phyloP scores from a whole-genome alignment of 2,888 invertebrate species.

The Hirtodrosophila confusa region DNA sequence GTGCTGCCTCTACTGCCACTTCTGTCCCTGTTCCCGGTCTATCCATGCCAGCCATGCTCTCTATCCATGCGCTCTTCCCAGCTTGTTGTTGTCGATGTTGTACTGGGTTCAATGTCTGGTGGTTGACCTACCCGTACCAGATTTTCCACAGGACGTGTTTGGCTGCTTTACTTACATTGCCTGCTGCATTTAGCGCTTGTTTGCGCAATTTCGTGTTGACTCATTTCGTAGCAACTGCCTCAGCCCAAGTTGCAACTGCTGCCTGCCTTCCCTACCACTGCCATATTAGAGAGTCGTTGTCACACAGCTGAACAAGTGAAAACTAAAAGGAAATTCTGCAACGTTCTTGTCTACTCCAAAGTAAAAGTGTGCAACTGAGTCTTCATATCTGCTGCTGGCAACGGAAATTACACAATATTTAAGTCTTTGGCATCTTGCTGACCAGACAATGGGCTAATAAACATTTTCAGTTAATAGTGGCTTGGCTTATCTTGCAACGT shows the following conservation, averaged over 20 bases:
- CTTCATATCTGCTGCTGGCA: neutral
- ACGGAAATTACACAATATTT: slow-evolving; percentile 25
- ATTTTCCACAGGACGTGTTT: slow-evolving; percentile 58
- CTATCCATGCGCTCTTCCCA: slow-evolving; percentile 17
- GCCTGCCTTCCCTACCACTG: slow-evolving; percentile 5
- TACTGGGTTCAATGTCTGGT: slow-evolving; percentile 81
- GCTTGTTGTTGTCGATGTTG: slow-evolving; percentile 28
- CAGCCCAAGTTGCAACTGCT: slow-evolving; percentile 22
- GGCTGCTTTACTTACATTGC: slow-evolving; percentile 10
- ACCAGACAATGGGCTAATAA: slow-evolving; percentile 33
- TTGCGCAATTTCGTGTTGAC: slow-evolving; percentile 60
- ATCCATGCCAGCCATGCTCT: neutral
- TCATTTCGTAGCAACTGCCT: slow-evolving; percentile 43
- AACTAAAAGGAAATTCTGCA: slow-evolving; percentile 50
- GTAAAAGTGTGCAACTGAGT: slow-evolving; percentile 66
- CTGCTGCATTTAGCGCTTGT: slow-evolving; percentile 39
- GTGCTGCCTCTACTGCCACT: slow-evolving; percentile 14
- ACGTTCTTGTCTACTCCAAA: slow-evolving; percentile 42
- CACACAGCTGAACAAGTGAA: slow-evolving; percentile 65
- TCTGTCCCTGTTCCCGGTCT: slow-evolving; percentile 15
- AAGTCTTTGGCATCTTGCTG: slow-evolving; percentile 7
- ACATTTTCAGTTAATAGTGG: slow-evolving; percentile 13
- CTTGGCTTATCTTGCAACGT: slow-evolving; percentile 17
- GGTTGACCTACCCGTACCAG: slow-evolving; percentile 81
- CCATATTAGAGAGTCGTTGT: neutral